phyloP scores from a whole-genome alignment of 2,797 vertebrate species.

The Brachymystax lenok region DNA sequence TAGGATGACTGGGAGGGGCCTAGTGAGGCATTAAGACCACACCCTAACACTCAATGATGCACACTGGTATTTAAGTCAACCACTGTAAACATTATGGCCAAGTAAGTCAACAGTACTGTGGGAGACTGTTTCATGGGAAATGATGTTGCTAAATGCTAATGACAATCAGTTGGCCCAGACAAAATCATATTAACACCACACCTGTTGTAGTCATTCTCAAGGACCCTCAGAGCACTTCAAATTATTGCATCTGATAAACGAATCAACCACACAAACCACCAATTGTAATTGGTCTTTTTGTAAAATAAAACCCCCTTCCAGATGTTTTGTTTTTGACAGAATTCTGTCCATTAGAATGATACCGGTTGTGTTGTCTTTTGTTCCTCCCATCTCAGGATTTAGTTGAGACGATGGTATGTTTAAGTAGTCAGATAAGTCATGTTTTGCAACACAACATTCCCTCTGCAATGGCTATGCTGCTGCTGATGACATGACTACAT shows the following conservation, averaged over 20 bases:
- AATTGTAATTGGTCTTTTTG: neutral
- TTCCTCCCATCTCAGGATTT: neutral
- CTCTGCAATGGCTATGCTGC: neutral
- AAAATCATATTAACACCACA: neutral
- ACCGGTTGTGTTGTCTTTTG: no score
- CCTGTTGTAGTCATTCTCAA: neutral
- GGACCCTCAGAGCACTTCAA: neutral
- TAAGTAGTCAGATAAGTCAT: neutral
- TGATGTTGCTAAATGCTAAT: neutral
- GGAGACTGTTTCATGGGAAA: neutral
- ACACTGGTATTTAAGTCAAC: neutral
- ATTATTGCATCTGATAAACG: neutral
- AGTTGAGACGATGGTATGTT: neutral
- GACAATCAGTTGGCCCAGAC: no score
- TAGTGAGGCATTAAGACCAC: neutral
- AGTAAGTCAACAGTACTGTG: neutral
- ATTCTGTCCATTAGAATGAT: neutral
- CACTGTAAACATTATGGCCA: neutral
- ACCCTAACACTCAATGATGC: neutral
- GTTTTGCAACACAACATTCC: neutral
- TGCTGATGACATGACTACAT: neutral
- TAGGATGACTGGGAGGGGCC: constrained; percentile 1
- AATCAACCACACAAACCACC: neutral
- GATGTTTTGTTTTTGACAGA: neutral
- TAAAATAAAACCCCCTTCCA: neutral